phyloP scores from a whole-genome alignment of 2,888 invertebrate genomes.

The Cosmopolites sordidus region DNA sequence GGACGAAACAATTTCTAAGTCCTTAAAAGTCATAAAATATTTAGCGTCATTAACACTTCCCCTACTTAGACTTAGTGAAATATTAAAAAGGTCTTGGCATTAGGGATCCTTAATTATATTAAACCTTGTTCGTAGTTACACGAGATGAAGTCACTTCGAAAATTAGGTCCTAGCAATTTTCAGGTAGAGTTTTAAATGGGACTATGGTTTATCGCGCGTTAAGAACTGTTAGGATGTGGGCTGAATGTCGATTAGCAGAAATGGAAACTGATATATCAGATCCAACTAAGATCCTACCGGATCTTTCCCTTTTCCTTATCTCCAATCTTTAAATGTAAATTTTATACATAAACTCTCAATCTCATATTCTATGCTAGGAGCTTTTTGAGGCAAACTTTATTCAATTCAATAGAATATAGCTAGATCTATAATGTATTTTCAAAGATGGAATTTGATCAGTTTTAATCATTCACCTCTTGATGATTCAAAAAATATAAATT shows the following conservation, averaged over 20 bases:
- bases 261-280: not conserved
- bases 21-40: conserved; percentile 21
- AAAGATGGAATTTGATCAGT: no score
- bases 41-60: conserved; percentile 25
- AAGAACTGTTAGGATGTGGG: not conserved
- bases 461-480: no score
- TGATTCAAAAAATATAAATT: no score
- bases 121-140: conserved; percentile 5
- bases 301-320: not conserved
- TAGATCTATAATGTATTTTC: no score
- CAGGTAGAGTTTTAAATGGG: not conserved
- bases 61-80: conserved; percentile 8
- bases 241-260: not conserved
- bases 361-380: no score
- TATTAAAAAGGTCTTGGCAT: conserved; percentile 19
- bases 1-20: conserved; percentile 16
- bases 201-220: not conserved
- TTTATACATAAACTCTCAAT: not conserved
- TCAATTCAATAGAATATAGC: no score
- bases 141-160: conserved; percentile 12
- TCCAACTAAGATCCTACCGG: not conserved
- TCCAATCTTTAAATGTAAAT: not conserved
- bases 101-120: conserved; percentile 18
- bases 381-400: no score
- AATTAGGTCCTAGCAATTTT: conserved; percentile 1